Conservation (phyloP, 2,888 invertebrate genomes). For the Lochmaea crataegi region DNA sequence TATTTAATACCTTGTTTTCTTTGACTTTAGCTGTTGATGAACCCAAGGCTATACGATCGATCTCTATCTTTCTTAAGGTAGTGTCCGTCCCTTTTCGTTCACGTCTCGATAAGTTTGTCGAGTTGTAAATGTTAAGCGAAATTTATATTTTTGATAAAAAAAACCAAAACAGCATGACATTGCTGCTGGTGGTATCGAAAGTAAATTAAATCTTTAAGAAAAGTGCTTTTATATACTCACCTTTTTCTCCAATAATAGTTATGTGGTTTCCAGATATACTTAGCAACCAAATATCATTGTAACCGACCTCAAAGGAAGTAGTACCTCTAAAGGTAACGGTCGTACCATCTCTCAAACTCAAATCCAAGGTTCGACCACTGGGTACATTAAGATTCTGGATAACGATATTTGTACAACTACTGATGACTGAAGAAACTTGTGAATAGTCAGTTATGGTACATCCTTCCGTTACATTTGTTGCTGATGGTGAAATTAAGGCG, state of each 20-base stretch:
- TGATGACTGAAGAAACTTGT: conserved; percentile 25
- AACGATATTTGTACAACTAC: conserved; percentile 28
- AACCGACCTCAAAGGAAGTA: conserved; percentile 30
- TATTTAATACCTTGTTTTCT: too few relatives aligned
- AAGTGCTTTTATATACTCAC: background rate
- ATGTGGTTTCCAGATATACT: conserved; percentile 18
- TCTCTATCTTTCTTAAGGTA: too few relatives aligned
- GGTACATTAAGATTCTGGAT: conserved; percentile 34
- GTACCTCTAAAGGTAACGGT: conserved; percentile 28
- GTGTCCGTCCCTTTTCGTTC: too few relatives aligned
- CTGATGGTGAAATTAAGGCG: background rate
- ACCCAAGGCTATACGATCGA: too few relatives aligned
- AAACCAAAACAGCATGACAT: background rate
- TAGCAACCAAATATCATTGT: conserved; percentile 30
- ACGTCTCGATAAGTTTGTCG: too few relatives aligned
- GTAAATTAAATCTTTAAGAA: background rate
- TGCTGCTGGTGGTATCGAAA: too few relatives aligned
- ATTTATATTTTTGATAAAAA: background rate
- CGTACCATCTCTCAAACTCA: conserved; percentile 29
- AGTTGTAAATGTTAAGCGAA: too few relatives aligned
- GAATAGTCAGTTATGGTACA: conserved; percentile 23
- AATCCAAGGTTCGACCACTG: conserved; percentile 19
- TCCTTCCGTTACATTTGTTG: conserved; percentile 11
- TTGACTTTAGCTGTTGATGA: too few relatives aligned
- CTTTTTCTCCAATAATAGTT: conserved; percentile 15